Evolutionary conservation across 2,888 invertebrate genomes (phyloP), one percentile per base, ranked within the genome.

Genomic region (Congeria kusceri): DNA sequence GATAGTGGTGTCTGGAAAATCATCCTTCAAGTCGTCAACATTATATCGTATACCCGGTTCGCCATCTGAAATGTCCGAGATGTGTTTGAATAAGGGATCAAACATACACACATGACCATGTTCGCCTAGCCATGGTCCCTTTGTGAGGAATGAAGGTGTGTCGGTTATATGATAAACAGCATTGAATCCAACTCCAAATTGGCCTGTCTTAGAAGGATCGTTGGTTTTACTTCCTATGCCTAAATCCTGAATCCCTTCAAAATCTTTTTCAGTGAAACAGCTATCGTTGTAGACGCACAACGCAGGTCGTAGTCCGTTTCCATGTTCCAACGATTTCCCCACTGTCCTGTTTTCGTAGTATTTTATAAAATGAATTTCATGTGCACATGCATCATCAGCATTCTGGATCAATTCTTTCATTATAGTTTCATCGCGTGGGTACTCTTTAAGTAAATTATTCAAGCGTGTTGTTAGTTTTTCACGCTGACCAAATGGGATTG

Each of bases 181-280:
- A 82, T 91, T 92, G 79, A 92, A 92, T 0, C 92, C 92, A 25
- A 92, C 89, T 20, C 92, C 92, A 85, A 90, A 92, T 66, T 91
- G 90, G 0, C 92, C 92, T 0, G 90, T 91, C 64, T 91, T 91
- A 65, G 87, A 80, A 9, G 90, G 86, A 77, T 92, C 92, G 20
- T 80, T 72, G 9, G 78, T 63, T 75, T 92, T 92, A 66, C 89
- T 90, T 4, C 92, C 92, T 46, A 87, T 85, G 2, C 92, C 92
- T 0, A 92, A 85, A 29, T 85, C 83, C 64, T 89, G 88, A 56
- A 92, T 92, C n/a, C 92, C 92, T 44, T 81, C 69, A 7, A 92
- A 71, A 77, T 92, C 92, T 32, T 65, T 67, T 18, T 88, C 81
- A 7, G 88, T 86, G 75, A 92, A 92, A 5, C 85, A 86, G 27